These are phyloP conservation scores for Hydriomena furcata DNA, from an alignment of 2,888 invertebrate species.

Conservation along the genomic window DNA sequence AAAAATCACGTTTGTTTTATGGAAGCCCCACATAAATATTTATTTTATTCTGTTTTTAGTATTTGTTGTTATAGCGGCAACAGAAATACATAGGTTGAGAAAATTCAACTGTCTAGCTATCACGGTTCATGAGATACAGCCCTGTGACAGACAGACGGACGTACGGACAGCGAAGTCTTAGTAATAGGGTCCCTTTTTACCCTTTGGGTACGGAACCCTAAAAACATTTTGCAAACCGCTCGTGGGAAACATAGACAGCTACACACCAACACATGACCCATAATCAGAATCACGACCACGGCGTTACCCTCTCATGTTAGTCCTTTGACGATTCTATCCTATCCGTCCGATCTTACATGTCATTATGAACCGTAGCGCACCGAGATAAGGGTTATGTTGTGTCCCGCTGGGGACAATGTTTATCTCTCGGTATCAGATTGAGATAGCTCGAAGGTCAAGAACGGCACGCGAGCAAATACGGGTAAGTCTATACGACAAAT, in stretches of 20 bases:
- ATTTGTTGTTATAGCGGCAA: too few species aligned
- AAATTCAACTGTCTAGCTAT: too few species aligned
- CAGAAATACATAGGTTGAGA: too few species aligned
- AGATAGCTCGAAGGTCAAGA: slow-evolving; percentile 75
- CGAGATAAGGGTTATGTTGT: slow-evolving; percentile 45
- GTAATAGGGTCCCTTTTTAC: too few species aligned
- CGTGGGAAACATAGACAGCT: slow-evolving; percentile 37
- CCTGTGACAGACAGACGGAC: too few species aligned
- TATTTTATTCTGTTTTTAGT: too few species aligned
- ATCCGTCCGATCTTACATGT: slow-evolving; percentile 27
- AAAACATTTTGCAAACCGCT: slow-evolving; percentile 13
- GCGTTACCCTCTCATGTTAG: slow-evolving; percentile 66
- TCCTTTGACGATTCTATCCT: slow-evolving; percentile 70
- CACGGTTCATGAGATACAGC: too few species aligned
- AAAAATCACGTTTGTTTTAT: too few species aligned
- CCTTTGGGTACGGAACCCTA: too few species aligned
- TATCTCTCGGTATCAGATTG: slow-evolving; percentile 75
- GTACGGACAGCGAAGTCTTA: too few species aligned
- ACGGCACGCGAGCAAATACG: slow-evolving; percentile 67
- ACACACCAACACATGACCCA: slow-evolving; percentile 45
- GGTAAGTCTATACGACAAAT: slow-evolving; percentile 56
- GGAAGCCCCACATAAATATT: too few species aligned
- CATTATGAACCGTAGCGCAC: slow-evolving; percentile 45
- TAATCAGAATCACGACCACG: slow-evolving; percentile 65
- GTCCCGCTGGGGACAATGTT: slow-evolving; percentile 74